Evolutionary conservation across 2,888 invertebrate genomes (phyloP).

Genomic region (Anagyrus pseudococci): DNA sequence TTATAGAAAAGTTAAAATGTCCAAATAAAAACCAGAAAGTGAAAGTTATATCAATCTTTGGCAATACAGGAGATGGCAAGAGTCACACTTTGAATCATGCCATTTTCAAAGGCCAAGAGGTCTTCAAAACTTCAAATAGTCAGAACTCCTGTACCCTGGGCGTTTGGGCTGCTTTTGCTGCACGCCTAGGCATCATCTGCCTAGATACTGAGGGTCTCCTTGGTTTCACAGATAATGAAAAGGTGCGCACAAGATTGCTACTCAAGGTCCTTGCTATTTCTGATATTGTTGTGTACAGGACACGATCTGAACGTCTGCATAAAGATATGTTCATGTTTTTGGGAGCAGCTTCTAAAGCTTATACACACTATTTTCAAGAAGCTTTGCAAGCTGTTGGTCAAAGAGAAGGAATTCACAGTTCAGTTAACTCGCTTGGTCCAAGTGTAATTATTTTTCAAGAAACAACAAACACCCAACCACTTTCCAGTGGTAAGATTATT

Average conservation of each 20-base stretch:
- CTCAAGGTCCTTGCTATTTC: slow-evolving; percentile 83
- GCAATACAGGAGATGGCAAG: slow-evolving; percentile 85
- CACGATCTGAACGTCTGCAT: slow-evolving; percentile 76
- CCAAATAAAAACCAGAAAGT: slow-evolving; percentile 65
- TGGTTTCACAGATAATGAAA: slow-evolving; percentile 69
- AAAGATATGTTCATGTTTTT: slow-evolving; percentile 80
- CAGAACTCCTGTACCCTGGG: slow-evolving; percentile 78
- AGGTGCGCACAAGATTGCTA: slow-evolving; percentile 72
- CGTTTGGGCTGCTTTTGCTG: slow-evolving; percentile 79
- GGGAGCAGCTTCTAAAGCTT: slow-evolving; percentile 78
- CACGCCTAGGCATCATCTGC: slow-evolving; percentile 70
- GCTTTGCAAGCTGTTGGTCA: slow-evolving; percentile 63
- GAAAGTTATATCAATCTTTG: slow-evolving; percentile 84
- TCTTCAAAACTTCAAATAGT: slow-evolving; percentile 72
- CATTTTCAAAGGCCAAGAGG: slow-evolving; percentile 66
- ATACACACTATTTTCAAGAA: slow-evolving; percentile 74
- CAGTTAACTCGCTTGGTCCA: slow-evolving; percentile 71
- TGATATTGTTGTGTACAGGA: slow-evolving; percentile 80
- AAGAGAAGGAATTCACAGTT: slow-evolving; percentile 58
- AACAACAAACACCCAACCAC: slow-evolving; percentile 74
- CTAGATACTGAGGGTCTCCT: slow-evolving; percentile 83
- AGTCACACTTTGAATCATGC: slow-evolving; percentile 79
- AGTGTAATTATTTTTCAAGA: slow-evolving; percentile 82
- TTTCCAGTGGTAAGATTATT: slow-evolving; percentile 64
- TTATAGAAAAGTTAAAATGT: slow-evolving; percentile 64